phyloP scores from a whole-genome alignment of 2,797 vertebrate species.

The Choloepus didactylus region DNA sequence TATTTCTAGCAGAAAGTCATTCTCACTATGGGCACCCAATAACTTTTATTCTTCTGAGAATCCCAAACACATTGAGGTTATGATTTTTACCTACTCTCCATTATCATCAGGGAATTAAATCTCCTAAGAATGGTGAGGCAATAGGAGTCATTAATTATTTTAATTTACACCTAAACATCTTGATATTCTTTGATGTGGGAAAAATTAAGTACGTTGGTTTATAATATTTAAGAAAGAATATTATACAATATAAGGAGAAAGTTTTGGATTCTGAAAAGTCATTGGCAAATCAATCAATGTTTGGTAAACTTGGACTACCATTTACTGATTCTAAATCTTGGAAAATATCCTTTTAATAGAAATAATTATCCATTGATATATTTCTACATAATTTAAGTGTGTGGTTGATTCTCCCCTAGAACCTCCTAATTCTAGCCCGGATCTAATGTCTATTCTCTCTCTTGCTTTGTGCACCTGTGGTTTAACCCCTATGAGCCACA shows the following conservation, averaged over 20 bases:
- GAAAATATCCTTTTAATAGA: neutral
- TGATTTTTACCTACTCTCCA: no score
- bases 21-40: neutral
- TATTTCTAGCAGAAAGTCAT: neutral
- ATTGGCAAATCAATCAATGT: neutral
- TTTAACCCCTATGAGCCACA: neutral
- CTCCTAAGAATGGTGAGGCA: no score
- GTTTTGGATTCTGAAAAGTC: neutral
- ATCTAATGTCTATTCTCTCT: neutral
- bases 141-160: neutral
- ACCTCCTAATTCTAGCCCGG: rapidly evolving
- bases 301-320: neutral
- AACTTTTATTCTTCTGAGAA: no score
- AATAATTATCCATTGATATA: no score
- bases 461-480: rapidly evolving
- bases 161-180: neutral
- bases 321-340: neutral
- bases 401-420: rapidly evolving
- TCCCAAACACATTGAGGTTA: no score
- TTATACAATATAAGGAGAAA: neutral
- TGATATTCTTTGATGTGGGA: neutral
- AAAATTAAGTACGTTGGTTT: neutral
- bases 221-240: neutral
- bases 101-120: no score
- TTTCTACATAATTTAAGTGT: neutral